Percentiles rank a stretch among this genome's conserved stretches.
These are phyloP conservation scores for Balanococcus diminutus DNA, from an alignment of 2,888 invertebrate genomes.

Conservation along the genomic window DNA sequence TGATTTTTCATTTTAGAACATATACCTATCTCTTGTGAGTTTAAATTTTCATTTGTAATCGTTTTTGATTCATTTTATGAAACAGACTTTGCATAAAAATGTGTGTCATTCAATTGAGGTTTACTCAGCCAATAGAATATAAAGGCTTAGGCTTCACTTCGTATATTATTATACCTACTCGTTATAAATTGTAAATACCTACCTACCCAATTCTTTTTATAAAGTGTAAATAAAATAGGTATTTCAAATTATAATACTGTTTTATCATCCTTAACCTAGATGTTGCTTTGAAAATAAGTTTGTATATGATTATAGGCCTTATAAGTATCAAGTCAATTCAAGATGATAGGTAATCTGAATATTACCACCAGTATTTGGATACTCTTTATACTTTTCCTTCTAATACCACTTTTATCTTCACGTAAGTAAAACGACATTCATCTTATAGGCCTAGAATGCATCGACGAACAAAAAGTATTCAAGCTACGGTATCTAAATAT, in stretches of 20 bases:
- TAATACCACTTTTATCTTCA: slow-evolving; percentile 2
- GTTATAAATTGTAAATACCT: background rate
- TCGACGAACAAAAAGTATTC: background rate
- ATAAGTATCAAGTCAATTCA: background rate
- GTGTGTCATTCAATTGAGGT: background rate
- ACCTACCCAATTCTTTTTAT: no score
- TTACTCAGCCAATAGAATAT: background rate
- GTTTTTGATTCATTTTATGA: background rate
- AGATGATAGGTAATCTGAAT: slow-evolving; percentile 1
- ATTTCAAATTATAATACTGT: no score
- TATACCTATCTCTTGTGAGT: background rate
- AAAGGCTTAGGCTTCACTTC: no score
- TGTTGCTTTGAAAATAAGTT: no score
- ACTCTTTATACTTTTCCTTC: slow-evolving; percentile 10
- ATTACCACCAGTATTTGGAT: background rate
- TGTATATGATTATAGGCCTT: no score
- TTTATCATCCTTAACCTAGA: no score
- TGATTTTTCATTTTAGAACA: background rate
- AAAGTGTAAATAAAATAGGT: no score
- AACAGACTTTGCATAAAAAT: background rate
- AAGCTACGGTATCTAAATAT: background rate
- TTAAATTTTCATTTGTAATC: background rate
- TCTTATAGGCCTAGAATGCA: no score
- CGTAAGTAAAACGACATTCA: slow-evolving; percentile 19
- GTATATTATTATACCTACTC: background rate